Base-by-base conservation (phyloP, 2,113 vertebrate genomes). In the Bothrops jararaca region DNA sequence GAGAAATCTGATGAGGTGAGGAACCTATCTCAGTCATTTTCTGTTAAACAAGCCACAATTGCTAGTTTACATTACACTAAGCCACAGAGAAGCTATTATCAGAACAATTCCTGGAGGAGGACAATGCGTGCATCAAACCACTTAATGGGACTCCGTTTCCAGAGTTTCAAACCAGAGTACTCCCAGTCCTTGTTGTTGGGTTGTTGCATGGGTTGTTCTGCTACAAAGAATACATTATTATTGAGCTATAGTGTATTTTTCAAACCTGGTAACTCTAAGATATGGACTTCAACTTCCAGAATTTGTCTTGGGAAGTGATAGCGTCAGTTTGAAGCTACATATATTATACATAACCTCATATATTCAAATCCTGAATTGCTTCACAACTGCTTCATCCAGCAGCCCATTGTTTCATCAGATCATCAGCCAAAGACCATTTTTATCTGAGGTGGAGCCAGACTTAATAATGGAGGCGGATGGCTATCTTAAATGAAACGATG, bases 401-500 rank as follows among this genome's bases (percentile, higher is more conserved):
- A 69, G 60, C 74, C 74, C 34, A 80, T 42, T 80, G 74, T 80
- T 80, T 34, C 53, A 74, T 69, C 13, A 39, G 91, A 54, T 23
- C 80, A 26, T n/a, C 54, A 64, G 45, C 45, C 53, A 52, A 74
- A 80, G 22, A 86, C 93, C 4, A 93, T 94, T 93, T 91, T 22
- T 52, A 39, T 0, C 86, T 0, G 0, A 85, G 0, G 87, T 85
- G 74, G 22, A 0, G 0, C 34, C 54, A 74, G 52, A 90, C 86
- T 95, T 50, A 52, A 50, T 80, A 74, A n/a, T 15, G 1, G 24
- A 91, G 48, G 88, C 89, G 89, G 0, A 1, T 87, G 92, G 93
- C 95, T 96, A 93, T 88, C 96, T 95, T 86, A 90, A 86, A 74
- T 57, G 90, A 92, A 95, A 96, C 94, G 96, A 96, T 93, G 91